Evolutionary conservation across 2,113 vertebrate genomes (phyloP), one percentile per base, ranked within the genome.

Genomic region (Ciconia maguari): DNA sequence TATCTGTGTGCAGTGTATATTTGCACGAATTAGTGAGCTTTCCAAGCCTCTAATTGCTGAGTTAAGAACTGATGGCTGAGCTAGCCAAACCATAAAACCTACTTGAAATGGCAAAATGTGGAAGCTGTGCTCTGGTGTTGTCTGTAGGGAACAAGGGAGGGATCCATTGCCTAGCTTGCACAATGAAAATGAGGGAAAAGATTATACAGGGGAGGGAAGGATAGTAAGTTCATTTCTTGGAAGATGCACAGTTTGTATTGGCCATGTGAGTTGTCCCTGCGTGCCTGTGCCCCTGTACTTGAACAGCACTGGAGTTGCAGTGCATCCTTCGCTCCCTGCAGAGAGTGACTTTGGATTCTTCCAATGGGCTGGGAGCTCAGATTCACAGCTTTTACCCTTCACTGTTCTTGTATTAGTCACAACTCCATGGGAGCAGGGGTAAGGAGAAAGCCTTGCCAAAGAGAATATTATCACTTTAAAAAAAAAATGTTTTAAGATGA

Each of bases 1-100:
- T 97, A 87, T 97, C 96, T 97, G 98, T 97, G 32, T 95, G 20
- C 89, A 54, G 77, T 76, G 86, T 95, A 96, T 97, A 89, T 98
- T 96, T 96, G 96, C 88, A 57, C 38, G 46, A 78, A 68, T n/a
- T 55, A 55, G 48, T n/a, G 38, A 54, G n/a, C 36, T 82, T 57
- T 93, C 30, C 86, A 78, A 84, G 27, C 46, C 20, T 65, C 36
- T 71, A 46, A 65, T 27, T 92, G 78, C 74, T 34, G 75, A 49
- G 48, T 80, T 12, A 34, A 88, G 65, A 92, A 62, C 68, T 79
- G 79, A 78, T 77, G n/a, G 81, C 54, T 18, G 54, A 76, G 57
- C 36, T 38, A 54, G 65, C 44, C 62, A 69, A 68, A 69, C 41
- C 48, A 36, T 41, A 52, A 83, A 90, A 52, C 25, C 18, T 16